Evolutionary conservation across 2,797 vertebrate genomes (phyloP).

Genomic region (Malacoraja senta): DNA sequence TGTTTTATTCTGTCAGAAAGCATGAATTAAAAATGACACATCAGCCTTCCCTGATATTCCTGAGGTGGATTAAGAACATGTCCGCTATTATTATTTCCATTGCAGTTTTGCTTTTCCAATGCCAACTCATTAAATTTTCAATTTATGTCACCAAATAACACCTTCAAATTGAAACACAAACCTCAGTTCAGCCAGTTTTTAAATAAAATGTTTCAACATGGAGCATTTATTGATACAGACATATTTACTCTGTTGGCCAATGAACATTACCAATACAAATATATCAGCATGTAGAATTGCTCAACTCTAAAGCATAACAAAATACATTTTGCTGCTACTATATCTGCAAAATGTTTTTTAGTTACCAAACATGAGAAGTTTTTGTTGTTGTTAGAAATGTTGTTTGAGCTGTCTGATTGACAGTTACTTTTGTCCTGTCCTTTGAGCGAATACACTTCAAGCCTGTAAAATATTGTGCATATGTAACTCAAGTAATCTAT

Average conservation of each 20-base stretch:
- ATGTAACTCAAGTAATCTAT: slow-evolving; percentile 68
- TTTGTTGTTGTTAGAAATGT: slow-evolving; percentile 36
- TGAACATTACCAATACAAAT: slow-evolving; percentile 29
- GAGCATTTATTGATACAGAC: background rate
- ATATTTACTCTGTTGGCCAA: slow-evolving; percentile 5
- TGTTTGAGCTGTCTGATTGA: slow-evolving; percentile 44
- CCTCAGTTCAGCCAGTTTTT: background rate
- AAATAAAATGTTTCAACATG: background rate
- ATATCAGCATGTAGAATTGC: slow-evolving; percentile 3
- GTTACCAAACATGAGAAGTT: slow-evolving; percentile 24
- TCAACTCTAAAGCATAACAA: slow-evolving; percentile 21
- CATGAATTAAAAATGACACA: background rate
- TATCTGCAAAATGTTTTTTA: slow-evolving; percentile 28
- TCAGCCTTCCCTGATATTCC: background rate
- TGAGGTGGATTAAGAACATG: background rate
- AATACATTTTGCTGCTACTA: background rate
- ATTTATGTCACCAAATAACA: background rate
- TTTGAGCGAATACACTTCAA: slow-evolving; percentile 40
- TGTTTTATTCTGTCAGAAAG: background rate
- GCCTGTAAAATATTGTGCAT: slow-evolving; percentile 56
- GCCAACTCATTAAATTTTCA: background rate
- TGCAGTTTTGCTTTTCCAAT: background rate
- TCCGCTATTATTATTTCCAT: background rate
- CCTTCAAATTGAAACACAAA: background rate
- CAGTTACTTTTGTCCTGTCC: slow-evolving; percentile 51